These are phyloP conservation scores for Liposcelis brunnea DNA, from an alignment of 2,888 invertebrate species.

Conservation along the genomic window DNA sequence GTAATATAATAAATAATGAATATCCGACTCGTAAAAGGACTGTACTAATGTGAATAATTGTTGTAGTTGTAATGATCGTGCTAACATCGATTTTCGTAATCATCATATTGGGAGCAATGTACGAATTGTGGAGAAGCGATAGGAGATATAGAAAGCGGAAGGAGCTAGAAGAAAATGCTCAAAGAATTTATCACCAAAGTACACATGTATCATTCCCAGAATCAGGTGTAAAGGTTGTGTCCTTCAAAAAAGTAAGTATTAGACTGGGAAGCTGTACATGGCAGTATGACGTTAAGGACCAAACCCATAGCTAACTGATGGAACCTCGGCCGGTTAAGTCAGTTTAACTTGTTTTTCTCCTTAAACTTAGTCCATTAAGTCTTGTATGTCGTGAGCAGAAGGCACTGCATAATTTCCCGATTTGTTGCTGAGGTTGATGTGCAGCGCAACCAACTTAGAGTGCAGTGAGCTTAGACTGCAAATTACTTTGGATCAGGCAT, in stretches of 20 bases:
- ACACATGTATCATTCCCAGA: constrained; percentile 52
- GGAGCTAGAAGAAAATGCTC: constrained; percentile 59
- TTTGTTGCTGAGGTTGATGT: too few relatives aligned
- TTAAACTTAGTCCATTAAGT: too few relatives aligned
- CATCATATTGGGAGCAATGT: constrained; percentile 45
- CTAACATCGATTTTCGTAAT: constrained; percentile 56
- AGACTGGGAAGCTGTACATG: too few relatives aligned
- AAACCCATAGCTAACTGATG: too few relatives aligned
- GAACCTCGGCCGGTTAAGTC: too few relatives aligned
- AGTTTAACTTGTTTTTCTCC: too few relatives aligned
- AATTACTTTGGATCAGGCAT: too few relatives aligned
- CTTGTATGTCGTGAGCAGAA: too few relatives aligned
- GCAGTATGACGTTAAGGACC: too few relatives aligned
- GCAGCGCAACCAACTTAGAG: too few relatives aligned
- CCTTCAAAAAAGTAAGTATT: constrained; percentile 33
- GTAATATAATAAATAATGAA: constrained; percentile 15
- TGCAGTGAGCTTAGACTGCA: too few relatives aligned
- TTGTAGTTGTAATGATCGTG: constrained; percentile 55
- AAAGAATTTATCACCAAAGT: constrained; percentile 53
- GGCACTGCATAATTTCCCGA: too few relatives aligned
- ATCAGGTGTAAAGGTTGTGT: constrained; percentile 28
- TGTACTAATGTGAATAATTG: not conserved
- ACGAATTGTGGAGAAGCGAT: constrained; percentile 60
- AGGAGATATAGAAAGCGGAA: constrained; percentile 52
- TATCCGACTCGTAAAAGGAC: not conserved